phyloP scores from a whole-genome alignment of 2,797 vertebrate genomes.

The Cossypha dichroa region DNA sequence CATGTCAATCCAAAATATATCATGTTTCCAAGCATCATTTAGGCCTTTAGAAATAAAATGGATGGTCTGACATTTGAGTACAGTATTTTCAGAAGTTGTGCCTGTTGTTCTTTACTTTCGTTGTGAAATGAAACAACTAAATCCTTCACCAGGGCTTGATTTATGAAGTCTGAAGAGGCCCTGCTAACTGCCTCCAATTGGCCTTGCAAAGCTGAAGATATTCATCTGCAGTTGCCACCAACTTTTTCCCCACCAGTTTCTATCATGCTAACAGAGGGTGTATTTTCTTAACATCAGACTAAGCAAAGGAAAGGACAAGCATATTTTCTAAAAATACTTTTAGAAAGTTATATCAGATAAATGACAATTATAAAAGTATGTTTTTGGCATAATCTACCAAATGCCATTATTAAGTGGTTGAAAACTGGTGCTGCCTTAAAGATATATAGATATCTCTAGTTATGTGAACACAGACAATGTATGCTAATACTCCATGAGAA shows the following conservation, averaged over 20 bases:
- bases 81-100: neutral
- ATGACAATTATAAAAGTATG: neutral
- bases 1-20: neutral
- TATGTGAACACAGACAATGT: neutral
- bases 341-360: neutral
- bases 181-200: neutral
- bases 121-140: neutral
- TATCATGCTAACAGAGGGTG: neutral
- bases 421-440: neutral
- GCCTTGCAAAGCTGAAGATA: neutral
- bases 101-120: neutral
- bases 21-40: neutral
- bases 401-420: neutral
- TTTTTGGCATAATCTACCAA: neutral
- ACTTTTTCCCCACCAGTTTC: neutral
- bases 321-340: neutral
- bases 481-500: neutral
- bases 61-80: neutral
- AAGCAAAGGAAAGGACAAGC: neutral
- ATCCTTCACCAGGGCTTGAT: neutral
- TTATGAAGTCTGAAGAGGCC: neutral
- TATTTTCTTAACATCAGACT: neutral
- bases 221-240: neutral
- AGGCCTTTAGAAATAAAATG: neutral
- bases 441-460: neutral